These are phyloP conservation scores for Atrina japonica DNA, from an alignment of 2,888 invertebrate species.

Conservation along the genomic window DNA sequence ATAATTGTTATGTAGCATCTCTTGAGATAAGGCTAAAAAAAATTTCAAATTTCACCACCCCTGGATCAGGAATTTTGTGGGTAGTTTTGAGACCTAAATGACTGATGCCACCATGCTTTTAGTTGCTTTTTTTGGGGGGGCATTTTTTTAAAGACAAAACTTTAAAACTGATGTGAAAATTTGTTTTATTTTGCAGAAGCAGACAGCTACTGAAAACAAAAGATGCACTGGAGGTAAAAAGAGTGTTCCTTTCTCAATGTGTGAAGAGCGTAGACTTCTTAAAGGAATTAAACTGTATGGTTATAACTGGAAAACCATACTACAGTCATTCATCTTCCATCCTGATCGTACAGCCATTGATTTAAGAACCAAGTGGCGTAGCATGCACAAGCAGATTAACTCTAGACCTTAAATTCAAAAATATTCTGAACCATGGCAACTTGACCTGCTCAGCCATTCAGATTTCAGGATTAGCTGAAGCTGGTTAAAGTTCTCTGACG, in stretches of 20 bases:
- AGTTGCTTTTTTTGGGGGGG: too few relatives aligned
- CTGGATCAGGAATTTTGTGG: too few relatives aligned
- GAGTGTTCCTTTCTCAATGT: conserved; percentile 70
- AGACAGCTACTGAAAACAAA: neutral
- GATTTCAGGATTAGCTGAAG: too few relatives aligned
- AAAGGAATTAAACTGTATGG: conserved; percentile 69
- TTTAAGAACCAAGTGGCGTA: conserved; percentile 69
- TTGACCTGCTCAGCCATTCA: too few relatives aligned
- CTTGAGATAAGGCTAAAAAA: too few relatives aligned
- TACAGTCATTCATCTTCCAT: conserved; percentile 57
- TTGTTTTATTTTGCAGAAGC: neutral
- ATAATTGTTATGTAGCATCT: too few relatives aligned
- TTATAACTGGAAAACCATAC: conserved; percentile 73
- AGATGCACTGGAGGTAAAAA: neutral
- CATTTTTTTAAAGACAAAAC: neutral
- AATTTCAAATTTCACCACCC: neutral
- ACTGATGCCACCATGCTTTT: too few relatives aligned
- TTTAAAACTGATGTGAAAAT: neutral
- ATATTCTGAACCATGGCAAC: too few relatives aligned
- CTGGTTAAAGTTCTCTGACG: too few relatives aligned
- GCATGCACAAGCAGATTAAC: conserved; percentile 49
- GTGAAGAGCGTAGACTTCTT: conserved; percentile 71
- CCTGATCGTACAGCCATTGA: conserved; percentile 67
- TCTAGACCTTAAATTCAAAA: too few relatives aligned
- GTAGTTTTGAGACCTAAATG: too few relatives aligned